Base-by-base conservation (phyloP, 1,140 invertebrate genomes). In the Theocolax elegans region DNA sequence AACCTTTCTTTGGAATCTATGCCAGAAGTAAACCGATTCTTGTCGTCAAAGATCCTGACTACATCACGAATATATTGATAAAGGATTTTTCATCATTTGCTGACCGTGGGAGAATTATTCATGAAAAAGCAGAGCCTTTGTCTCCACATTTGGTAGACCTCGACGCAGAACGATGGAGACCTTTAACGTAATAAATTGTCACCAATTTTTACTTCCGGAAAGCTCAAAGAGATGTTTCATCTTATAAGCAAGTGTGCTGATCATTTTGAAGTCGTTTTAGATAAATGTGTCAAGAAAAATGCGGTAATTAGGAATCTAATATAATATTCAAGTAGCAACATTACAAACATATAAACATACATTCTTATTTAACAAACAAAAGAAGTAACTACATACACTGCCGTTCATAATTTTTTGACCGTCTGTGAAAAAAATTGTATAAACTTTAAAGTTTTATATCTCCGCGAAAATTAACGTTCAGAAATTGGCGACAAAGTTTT, bases 211-310 rank as follows among this genome's bases (percentile, higher is more conserved):
- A 87, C 87, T 0, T 82, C 83, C 0, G 84, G 84, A 7, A 88
- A 88, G 74, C 69, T 89, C 9, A 87, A 84, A 56, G 75, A 79
- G n/a, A 87, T 88, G 85, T 87, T 87, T 72, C 79, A 82, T 67
- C 74, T 86, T 2, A 74, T 87, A 17, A 59, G 74, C 17, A 76
- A 79, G 42, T 83, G 77, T 38, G 78, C 84, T 15, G 79, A 87
- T 44, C 78, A 85, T 60, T 78, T 88, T 23, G 79, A 85, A 35
- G 21, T 77, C 2, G 76, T 84, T 60, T 72, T 87, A 2, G 78
- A 83, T 17, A 31, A 44, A 7, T 21, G 73, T 3, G 69, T 74
- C 0, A 2, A 44, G 12, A n/a, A 6, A n/a, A n/a, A 81, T 6
- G 70, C 77, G 3, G 67, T 78, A 25, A 79, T n/a, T 79, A 38